Conservation (phyloP, 2,113 vertebrate genomes). For the Marmota flaviventris region DNA sequence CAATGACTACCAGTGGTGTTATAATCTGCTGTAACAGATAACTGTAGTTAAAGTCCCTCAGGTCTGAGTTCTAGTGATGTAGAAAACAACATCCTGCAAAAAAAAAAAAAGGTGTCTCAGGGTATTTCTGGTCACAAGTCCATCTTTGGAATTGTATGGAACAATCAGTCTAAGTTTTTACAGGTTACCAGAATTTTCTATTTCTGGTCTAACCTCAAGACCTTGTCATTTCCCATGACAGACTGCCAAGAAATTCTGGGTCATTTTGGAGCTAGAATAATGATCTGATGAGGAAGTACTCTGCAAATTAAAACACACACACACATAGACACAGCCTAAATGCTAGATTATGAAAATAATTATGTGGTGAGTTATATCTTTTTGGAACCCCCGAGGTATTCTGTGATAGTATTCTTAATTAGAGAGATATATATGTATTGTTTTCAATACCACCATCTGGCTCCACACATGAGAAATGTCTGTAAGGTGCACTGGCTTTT, state of each 20-base stretch:
- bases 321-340: conserved; percentile 12
- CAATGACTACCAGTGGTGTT: background rate
- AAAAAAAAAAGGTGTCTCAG: background rate
- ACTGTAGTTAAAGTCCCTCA: background rate
- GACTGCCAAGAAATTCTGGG: background rate
- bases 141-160: background rate
- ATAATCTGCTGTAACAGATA: background rate
- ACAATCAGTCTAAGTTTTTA: conserved; percentile 14
- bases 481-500: conserved; percentile 62
- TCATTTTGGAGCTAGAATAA: conserved; percentile 48
- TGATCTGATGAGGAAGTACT: conserved; percentile 58
- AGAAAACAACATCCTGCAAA: background rate
- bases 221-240: conserved; percentile 23
- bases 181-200: conserved; percentile 22
- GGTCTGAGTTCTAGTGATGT: background rate
- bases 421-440: conserved; percentile 36
- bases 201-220: conserved; percentile 43
- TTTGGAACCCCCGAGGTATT: conserved; percentile 57
- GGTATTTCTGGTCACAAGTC: background rate
- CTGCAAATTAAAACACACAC: conserved; percentile 25
- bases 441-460: conserved; percentile 71
- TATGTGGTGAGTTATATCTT: conserved; percentile 59
- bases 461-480: conserved; percentile 68
- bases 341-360: conserved; percentile 70
- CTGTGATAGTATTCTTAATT: conserved; percentile 72